Percentiles rank a stretch among this genome's conserved stretches.
These are phyloP conservation scores for Caenorhabditis panamensis DNA, from an alignment of 2,888 invertebrate genomes.

Conservation along the genomic window DNA sequence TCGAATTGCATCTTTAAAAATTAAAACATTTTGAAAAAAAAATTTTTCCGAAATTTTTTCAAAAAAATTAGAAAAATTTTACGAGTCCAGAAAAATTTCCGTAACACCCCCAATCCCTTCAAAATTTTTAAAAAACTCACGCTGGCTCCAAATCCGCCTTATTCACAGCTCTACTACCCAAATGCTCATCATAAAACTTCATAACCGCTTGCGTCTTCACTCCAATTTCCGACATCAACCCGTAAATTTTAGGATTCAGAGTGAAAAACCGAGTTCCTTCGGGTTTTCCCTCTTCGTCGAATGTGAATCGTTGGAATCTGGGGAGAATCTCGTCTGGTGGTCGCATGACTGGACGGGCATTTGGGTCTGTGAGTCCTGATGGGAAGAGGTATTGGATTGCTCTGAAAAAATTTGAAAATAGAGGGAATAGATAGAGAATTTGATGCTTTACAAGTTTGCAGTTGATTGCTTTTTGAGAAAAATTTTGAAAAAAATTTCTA, in stretches of 20 bases:
- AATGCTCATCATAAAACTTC: constrained; percentile 70
- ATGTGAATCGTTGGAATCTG: constrained; percentile 75
- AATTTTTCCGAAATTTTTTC: too few relatives aligned
- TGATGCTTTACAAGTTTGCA: too few relatives aligned
- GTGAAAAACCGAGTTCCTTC: constrained; percentile 94
- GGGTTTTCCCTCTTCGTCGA: constrained; percentile 89
- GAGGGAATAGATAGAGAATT: too few relatives aligned
- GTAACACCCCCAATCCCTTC: not conserved
- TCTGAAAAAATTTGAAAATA: too few relatives aligned
- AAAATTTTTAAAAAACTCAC: constrained; percentile 38
- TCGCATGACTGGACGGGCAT: constrained; percentile 92
- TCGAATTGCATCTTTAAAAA: too few relatives aligned
- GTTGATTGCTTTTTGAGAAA: too few relatives aligned
- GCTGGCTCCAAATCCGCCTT: constrained; percentile 56
- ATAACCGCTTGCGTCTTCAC: constrained; percentile 70
- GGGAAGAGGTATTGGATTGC: constrained; percentile 96
- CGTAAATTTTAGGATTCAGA: constrained; percentile 89
- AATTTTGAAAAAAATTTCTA: too few relatives aligned
- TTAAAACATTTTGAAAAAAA: too few relatives aligned
- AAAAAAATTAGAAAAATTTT: too few relatives aligned
- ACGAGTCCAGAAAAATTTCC: too few relatives aligned
- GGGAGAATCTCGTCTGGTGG: constrained; percentile 87
- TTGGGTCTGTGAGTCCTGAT: constrained; percentile 90
- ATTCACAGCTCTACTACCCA: constrained; percentile 41
- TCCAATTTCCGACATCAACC: constrained; percentile 85